These are phyloP conservation scores for Abscondita cerata DNA, from an alignment of 2,888 invertebrate species.

Conservation along the genomic window DNA sequence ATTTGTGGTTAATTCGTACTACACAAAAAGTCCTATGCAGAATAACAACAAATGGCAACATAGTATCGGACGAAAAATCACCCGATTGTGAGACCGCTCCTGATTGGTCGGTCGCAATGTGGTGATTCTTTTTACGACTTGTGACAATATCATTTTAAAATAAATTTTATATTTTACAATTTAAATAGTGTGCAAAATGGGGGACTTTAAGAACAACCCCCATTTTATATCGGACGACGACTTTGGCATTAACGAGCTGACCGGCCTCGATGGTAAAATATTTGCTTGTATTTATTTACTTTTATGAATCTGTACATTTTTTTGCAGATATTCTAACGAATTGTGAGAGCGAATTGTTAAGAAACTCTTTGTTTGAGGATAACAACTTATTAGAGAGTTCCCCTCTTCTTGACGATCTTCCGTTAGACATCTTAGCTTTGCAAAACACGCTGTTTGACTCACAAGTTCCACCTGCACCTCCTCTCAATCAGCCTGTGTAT, in stretches of 20 bases:
- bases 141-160: conserved; percentile 32
- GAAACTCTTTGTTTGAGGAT: conserved; percentile 61
- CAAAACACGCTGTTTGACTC: conserved; percentile 46
- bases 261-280: conserved; percentile 72
- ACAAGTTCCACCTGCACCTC: conserved; percentile 41
- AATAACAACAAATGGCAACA: conserved; percentile 17
- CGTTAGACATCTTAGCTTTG: conserved; percentile 59
- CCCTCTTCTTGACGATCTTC: conserved; percentile 59
- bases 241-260: conserved; percentile 72
- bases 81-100: conserved; percentile 61
- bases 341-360: conserved; percentile 71
- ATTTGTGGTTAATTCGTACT: too few species aligned
- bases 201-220: conserved; percentile 51
- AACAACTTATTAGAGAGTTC: conserved; percentile 61
- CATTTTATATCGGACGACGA: conserved; percentile 62
- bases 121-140: conserved; percentile 47
- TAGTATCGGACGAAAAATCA: conserved; percentile 65
- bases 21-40: too few species aligned
- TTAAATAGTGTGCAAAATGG: conserved; percentile 53
- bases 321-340: conserved; percentile 68
- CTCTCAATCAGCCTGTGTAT: conserved; percentile 14
- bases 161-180: too few species aligned
- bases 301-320: conserved; percentile 45
- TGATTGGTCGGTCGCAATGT: conserved; percentile 63
- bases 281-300: neutral